These are phyloP conservation scores for Lophochroa leadbeateri DNA, from an alignment of 2,113 vertebrate species.

Conservation along the genomic window DNA sequence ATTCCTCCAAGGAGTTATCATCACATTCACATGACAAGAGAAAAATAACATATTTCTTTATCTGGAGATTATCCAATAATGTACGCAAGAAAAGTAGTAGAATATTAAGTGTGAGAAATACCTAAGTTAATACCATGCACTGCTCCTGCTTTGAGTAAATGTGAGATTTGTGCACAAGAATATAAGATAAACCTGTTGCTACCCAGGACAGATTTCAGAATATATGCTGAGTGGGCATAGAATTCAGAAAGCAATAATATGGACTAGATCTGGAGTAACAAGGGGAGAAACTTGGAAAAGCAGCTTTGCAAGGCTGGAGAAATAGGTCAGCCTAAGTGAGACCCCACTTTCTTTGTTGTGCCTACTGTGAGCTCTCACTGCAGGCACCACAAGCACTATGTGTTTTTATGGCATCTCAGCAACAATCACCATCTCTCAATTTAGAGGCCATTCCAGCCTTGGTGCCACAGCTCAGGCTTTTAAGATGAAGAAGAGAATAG, in stretches of 20 bases:
- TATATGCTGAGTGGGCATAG: neutral
- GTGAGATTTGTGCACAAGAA: neutral
- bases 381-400: accelerated
- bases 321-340: neutral
- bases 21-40: conserved; percentile 23
- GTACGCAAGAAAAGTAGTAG: neutral
- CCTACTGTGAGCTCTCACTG: neutral
- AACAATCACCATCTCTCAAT: neutral
- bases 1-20: conserved; percentile 35
- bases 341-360: neutral
- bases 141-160: neutral
- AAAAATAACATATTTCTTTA: conserved; percentile 21
- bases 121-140: neutral
- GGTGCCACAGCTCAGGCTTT: neutral
- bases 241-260: neutral
- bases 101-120: conserved; percentile 30
- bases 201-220: neutral
- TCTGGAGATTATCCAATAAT: conserved; percentile 41
- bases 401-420: neutral
- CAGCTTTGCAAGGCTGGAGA: neutral
- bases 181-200: neutral
- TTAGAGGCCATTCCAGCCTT: neutral
- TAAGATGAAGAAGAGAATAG: neutral
- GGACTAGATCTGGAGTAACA: neutral
- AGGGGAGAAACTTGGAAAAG: neutral